Evolutionary conservation across 2,113 vertebrate genomes (phyloP).

Genomic region (Neopipo cinnamomea): DNA sequence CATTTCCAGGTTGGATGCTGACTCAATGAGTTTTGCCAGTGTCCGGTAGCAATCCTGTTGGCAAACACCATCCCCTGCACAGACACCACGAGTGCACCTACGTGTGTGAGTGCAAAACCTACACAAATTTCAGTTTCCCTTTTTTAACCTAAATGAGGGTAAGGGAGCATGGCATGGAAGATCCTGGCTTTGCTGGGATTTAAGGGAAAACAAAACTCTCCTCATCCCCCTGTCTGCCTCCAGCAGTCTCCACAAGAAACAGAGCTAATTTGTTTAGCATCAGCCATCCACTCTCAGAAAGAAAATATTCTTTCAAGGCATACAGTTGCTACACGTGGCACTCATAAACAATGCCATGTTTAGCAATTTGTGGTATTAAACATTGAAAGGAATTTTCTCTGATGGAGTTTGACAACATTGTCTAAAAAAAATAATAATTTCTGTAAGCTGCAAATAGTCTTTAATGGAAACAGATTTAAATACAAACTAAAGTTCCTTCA

Average conservation of each 20-base stretch:
- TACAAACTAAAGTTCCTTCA: slow-evolving; percentile 49
- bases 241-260: background rate
- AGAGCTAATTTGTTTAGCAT: background rate
- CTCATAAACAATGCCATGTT: slow-evolving; percentile 8
- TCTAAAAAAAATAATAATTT: background rate
- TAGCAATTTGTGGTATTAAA: slow-evolving; percentile 16
- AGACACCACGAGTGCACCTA: fast-evolving
- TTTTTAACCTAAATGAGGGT: background rate
- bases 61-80: background rate
- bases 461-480: slow-evolving; percentile 57
- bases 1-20: background rate
- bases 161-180: background rate
- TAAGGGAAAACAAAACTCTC: background rate
- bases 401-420: slow-evolving; percentile 26
- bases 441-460: slow-evolving; percentile 33
- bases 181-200: background rate
- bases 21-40: background rate
- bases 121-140: background rate
- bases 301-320: background rate
- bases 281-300: background rate
- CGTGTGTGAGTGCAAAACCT: background rate
- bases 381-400: slow-evolving; percentile 32
- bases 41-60: background rate
- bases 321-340: background rate
- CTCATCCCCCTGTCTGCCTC: background rate